Conservation (phyloP, 2,797 vertebrate genomes). For the Cephalopachus bancanus region DNA sequence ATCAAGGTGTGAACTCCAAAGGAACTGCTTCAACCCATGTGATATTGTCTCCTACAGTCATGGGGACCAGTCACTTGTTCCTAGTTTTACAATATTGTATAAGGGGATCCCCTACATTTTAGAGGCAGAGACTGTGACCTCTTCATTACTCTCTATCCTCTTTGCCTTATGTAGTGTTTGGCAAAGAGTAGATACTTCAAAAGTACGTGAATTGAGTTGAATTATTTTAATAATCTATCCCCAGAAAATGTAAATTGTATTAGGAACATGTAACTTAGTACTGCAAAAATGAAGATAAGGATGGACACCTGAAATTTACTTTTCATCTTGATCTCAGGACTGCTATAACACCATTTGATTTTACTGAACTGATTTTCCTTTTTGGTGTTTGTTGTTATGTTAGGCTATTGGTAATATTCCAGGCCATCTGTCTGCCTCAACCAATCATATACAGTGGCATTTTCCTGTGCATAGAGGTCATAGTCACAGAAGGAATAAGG, state of each 20-base stretch:
- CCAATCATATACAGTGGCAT: not conserved
- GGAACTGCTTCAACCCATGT: not conserved
- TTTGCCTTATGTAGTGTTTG: not conserved
- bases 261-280: not conserved
- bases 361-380: slow-evolving; percentile 2
- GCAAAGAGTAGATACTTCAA: not conserved
- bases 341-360: not conserved
- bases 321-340: not conserved
- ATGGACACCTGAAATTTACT: not conserved
- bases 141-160: not conserved
- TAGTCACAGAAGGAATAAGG: slow-evolving; percentile 52
- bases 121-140: not conserved
- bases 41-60: not conserved
- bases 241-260: not conserved
- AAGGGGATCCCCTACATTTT: not conserved
- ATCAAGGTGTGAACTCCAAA: not conserved
- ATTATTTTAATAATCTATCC: not conserved
- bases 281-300: not conserved
- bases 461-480: slow-evolving; percentile 55
- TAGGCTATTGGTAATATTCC: slow-evolving; percentile 65
- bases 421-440: slow-evolving; percentile 73
- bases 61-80: not conserved
- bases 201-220: not conserved
- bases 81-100: not conserved
- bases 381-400: not conserved